A percentile compares a stretch with the other conserved stretches of the same genome.
Conservation (phyloP, 2,888 invertebrate genomes). For the Pyralis farinalis region DNA sequence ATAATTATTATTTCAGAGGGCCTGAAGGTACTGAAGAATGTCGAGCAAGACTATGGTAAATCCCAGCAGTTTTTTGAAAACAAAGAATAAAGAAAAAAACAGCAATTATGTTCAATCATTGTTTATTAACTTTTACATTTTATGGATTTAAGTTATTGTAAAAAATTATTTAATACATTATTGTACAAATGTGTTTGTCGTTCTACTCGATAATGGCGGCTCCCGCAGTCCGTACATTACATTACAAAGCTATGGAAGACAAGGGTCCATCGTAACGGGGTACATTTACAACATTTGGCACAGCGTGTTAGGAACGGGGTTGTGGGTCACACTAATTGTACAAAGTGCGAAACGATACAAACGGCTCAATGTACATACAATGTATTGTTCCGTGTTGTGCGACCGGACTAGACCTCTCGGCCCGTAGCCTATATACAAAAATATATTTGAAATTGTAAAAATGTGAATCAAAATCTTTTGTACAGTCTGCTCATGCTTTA, state of each 20-base stretch:
- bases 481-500: too few relatives aligned
- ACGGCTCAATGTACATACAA: conserved; percentile 19
- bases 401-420: conserved; percentile 8
- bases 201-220: conserved; percentile 38
- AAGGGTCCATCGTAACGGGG: conserved; percentile 54
- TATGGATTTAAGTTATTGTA: conserved; percentile 68
- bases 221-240: conserved; percentile 34
- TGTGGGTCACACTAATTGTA: conserved; percentile 32
- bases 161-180: conserved; percentile 66
- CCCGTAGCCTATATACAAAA: neutral
- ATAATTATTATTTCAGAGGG: conserved; percentile 60
- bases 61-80: conserved; percentile 59
- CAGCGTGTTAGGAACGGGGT: conserved; percentile 66
- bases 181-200: conserved; percentile 61
- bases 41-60: conserved; percentile 37
- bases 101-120: conserved; percentile 49
- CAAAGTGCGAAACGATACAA: conserved; percentile 26
- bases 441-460: neutral
- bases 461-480: neutral
- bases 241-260: conserved; percentile 69
- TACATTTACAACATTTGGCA: conserved; percentile 61
- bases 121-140: conserved; percentile 70
- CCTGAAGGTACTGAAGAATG: conserved; percentile 57
- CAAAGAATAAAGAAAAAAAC: conserved; percentile 42
- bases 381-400: conserved; percentile 24